Evolutionary conservation across 1,140 invertebrate genomes (phyloP), one percentile per base, ranked within the genome.

Genomic region (Philopotamus ludificatus): DNA sequence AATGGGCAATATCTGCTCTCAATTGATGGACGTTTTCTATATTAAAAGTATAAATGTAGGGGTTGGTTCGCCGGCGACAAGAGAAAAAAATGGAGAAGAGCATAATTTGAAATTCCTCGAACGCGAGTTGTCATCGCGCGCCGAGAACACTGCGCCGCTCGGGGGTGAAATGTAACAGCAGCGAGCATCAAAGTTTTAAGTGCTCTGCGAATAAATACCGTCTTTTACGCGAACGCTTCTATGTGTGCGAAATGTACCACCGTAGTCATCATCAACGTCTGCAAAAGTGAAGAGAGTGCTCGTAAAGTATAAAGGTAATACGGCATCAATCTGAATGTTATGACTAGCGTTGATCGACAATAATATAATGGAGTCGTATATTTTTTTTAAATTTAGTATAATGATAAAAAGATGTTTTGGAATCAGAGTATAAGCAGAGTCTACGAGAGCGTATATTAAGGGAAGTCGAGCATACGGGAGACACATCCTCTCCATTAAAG

Each of bases 21-120:
- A 53, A 63, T 63, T 63, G 61, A 63, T 53, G 61, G 61, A 63
- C 61, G 61, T 41, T 41, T 39, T 53, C 49, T 51, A 63, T 63
- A 63, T 63, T 63, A 63, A 63, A 63, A 53, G 28, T 63, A 53
- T 53, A 63, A 63, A 15, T 63, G 60, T 41, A 15, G 59, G 34
- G 59, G 47, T 16, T 15, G 57, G 57, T 34, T 21, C 10, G 44
- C 41, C 45, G 49, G n/a, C n/a, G n/a, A n/a, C n/a, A n/a, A n/a
- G n/a, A n/a, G 59, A 12, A 55, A 63, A 63, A 63, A 60, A 63
- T 3, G 47, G 41, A 62, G 25, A 55, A 45, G 26, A 53, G 60
- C 53, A 44, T 63, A 53, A 63, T 60, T 60, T 60, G 44, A 60
- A 60, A 60, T 60, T 60, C 57, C 23, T 60, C 10, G 41, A 53